A percentile compares a stretch with the other conserved stretches of the same genome.
Evolutionary conservation across 2,797 vertebrate species (phyloP).

Genomic region (Myripristis jacobus): DNA sequence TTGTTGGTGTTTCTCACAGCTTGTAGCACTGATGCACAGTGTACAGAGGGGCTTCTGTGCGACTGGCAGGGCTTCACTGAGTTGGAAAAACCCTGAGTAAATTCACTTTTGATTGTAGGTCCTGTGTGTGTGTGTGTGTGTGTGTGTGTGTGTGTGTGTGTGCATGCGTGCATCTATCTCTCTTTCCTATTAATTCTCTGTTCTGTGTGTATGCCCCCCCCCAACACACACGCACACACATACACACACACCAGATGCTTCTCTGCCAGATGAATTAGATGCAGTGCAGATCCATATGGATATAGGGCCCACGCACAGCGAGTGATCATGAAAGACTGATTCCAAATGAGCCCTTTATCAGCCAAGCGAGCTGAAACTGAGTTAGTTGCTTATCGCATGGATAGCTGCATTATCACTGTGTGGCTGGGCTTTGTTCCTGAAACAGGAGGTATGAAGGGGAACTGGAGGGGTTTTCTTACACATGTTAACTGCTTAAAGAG

Average conservation of each 20-base stretch:
- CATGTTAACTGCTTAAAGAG: conserved; percentile 37
- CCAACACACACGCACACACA: background rate
- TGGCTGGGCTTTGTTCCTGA: conserved; percentile 29
- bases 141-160: background rate
- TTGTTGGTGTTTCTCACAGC: background rate
- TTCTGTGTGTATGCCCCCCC: background rate
- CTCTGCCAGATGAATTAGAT: conserved; percentile 32
- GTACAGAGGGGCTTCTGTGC: background rate
- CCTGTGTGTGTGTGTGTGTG: background rate
- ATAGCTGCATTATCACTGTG: conserved; percentile 30
- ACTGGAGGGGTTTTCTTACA: conserved; percentile 18
- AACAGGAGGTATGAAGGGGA: background rate
- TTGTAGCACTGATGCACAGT: background rate
- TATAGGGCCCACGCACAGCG: conserved; percentile 11
- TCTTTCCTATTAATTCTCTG: background rate
- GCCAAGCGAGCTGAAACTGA: conserved; percentile 40
- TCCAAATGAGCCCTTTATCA: conserved; percentile 24
- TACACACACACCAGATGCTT: conserved; percentile 38
- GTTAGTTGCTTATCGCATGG: conserved; percentile 37
- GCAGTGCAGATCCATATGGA: conserved; percentile 23
- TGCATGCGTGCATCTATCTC: background rate
- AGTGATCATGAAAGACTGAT: conserved; percentile 19
- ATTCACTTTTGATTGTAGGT: background rate
- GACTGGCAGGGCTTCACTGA: background rate
- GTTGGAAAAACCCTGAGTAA: conserved; percentile 8